Base-by-base conservation (phyloP, 1,140 invertebrate genomes). In the Drosophila neocordata region DNA sequence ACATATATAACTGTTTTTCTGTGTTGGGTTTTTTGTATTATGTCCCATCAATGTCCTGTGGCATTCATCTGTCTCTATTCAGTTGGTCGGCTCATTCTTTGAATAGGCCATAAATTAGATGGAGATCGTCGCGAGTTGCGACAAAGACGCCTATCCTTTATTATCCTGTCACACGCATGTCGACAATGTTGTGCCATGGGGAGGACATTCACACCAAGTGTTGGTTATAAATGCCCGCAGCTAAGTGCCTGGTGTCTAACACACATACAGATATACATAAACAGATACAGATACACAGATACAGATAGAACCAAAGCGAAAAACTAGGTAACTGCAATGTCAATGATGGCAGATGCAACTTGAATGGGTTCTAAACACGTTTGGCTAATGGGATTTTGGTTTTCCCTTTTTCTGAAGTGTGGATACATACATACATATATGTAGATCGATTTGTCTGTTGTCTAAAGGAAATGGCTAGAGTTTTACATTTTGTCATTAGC, bases 101-200 rank as follows among this genome's bases (percentile, higher is more conserved):
- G 34, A 34, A 24, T 12, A 9, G 18, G 52, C 37, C 38, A 52
- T 69, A 69, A 64, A 69, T 68, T 57, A 69, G 34, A 27, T 31
- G 15, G 15, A 11, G 27, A 9, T 37, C 37, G 52, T 51, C 34
- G 64, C 38, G 31, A 34, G 27, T 4, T 56, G 53, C 65, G 65
- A 66, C 62, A 66, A 73, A 71, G 73, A 69, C 48, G 63, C 37
- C 70, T 66, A 66, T 73, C 74, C 71, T 77, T 73, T 77, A 77
- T 73, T 77, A 77, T 77, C 71, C 74, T 73, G 74, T 73, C 74
- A 69, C 71, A 77, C 74, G 74, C 74, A 77, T 63, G 70, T 68
- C 73, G 70, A 61, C 73, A 61, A 31, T 59, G 55, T 73, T 51
- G 61, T 51, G 60, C 71, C 69, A 61, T 69, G 60, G 37, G 64